phyloP scores from a whole-genome alignment of 2,113 vertebrate genomes.

The Gobio gobio region DNA sequence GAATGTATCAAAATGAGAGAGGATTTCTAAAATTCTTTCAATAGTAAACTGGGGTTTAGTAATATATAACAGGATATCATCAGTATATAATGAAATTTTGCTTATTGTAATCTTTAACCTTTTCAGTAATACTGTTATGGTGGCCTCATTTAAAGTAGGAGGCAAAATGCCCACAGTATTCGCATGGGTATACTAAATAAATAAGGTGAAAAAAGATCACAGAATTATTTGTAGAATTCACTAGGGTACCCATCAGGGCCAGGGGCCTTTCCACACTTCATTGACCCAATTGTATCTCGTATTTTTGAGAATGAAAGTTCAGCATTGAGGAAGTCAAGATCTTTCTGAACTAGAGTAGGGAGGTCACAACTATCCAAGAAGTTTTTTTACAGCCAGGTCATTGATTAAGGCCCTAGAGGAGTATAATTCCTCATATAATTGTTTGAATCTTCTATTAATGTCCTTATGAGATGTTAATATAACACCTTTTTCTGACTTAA shows the following conservation, averaged over 20 bases:
- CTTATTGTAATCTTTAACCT: not conserved
- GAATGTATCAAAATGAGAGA: not conserved
- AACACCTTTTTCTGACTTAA: too few relatives aligned
- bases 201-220: not conserved
- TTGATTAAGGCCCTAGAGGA: too few relatives aligned
- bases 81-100: not conserved
- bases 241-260: not conserved
- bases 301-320: too few relatives aligned
- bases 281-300: not conserved
- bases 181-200: not conserved
- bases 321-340: too few relatives aligned
- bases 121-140: not conserved
- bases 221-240: not conserved
- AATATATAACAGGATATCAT: not conserved
- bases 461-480: too few relatives aligned
- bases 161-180: not conserved
- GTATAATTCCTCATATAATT: too few relatives aligned
- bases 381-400: too few relatives aligned
- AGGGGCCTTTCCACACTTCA: not conserved
- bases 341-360: too few relatives aligned
- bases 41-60: not conserved
- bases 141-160: not conserved
- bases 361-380: too few relatives aligned
- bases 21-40: not conserved
- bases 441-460: too few relatives aligned